These are phyloP conservation scores for Macrosteles quadrilineatus DNA, from an alignment of 1,140 invertebrate species.

Conservation along the genomic window DNA sequence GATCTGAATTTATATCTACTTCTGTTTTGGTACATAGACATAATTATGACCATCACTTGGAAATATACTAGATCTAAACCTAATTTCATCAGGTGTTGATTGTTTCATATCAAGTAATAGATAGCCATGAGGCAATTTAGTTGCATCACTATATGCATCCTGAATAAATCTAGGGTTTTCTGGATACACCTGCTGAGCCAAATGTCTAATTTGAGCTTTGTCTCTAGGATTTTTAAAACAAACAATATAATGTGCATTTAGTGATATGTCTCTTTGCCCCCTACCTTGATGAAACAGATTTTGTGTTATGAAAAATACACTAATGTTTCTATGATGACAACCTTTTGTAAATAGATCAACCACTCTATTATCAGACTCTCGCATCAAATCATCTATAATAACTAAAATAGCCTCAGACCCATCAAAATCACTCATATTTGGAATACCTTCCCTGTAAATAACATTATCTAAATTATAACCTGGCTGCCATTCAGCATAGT, in stretches of 20 bases:
- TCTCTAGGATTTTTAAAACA: too few relatives aligned
- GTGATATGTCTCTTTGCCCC: too few relatives aligned
- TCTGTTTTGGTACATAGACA: not conserved
- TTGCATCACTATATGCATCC: slow-evolving; percentile 8
- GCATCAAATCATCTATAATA: slow-evolving; percentile 14
- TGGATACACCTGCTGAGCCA: too few relatives aligned
- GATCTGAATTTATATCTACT: not conserved
- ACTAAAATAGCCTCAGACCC: not conserved
- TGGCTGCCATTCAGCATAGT: not conserved
- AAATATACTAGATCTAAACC: not conserved
- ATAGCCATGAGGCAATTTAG: not conserved
- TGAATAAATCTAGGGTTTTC: slow-evolving; percentile 7
- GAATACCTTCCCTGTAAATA: too few relatives aligned
- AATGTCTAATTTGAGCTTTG: slow-evolving; percentile 13
- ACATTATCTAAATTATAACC: too few relatives aligned
- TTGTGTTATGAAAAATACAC: slow-evolving; percentile 12
- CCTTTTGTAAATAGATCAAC: too few relatives aligned
- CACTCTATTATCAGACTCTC: not conserved
- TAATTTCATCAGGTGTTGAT: too few relatives aligned
- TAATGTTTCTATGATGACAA: slow-evolving; percentile 5
- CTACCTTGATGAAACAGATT: slow-evolving; percentile 17
- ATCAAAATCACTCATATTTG: not conserved
- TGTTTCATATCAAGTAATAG: not conserved
- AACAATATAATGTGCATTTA: too few relatives aligned
- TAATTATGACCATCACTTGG: not conserved